phyloP scores from a whole-genome alignment of 64 coral and sea anemone genomes.

The Porites lutea region DNA sequence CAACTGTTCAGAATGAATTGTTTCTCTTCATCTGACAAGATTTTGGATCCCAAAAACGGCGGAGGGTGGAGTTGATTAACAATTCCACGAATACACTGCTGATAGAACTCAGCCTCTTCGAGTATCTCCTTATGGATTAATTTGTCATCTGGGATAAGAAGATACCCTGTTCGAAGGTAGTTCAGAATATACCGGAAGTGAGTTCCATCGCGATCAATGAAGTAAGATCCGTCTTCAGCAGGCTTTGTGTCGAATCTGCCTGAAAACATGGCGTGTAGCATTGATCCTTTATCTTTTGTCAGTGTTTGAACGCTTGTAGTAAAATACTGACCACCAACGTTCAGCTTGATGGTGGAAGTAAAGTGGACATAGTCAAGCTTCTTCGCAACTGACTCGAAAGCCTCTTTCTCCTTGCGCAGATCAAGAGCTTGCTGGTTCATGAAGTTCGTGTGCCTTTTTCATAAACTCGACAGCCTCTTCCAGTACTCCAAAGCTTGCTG shows the following conservation, averaged over 20 bases:
- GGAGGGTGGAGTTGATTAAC: neutral
- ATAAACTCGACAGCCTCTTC: neutral
- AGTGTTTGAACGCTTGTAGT: slow-evolving; percentile 46
- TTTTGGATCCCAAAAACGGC: neutral
- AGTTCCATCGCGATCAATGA: neutral
- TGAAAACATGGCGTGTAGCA: slow-evolving; percentile 58
- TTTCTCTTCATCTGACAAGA: neutral
- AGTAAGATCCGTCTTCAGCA: slow-evolving; percentile 33
- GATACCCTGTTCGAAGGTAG: slow-evolving; percentile 7
- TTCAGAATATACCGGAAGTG: too few species aligned
- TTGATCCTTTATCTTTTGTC: slow-evolving; percentile 51
- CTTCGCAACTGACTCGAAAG: slow-evolving; percentile 50
- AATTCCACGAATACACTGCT: slow-evolving; percentile 21
- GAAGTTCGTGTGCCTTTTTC: slow-evolving; percentile 27
- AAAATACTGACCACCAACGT: slow-evolving; percentile 56
- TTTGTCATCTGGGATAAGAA: slow-evolving; percentile 15
- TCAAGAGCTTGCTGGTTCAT: slow-evolving; percentile 21
- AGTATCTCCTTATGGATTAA: slow-evolving; percentile 12
- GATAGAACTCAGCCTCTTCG: slow-evolving; percentile 28
- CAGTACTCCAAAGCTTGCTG: neutral
- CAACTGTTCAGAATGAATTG: neutral
- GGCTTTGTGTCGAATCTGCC: slow-evolving; percentile 27
- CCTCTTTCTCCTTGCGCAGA: slow-evolving; percentile 48
- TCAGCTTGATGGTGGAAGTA: slow-evolving; percentile 38
- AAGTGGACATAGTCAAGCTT: slow-evolving; percentile 40